Conservation (phyloP, 2,113 vertebrate genomes). For the Chunga burmeisteri region DNA sequence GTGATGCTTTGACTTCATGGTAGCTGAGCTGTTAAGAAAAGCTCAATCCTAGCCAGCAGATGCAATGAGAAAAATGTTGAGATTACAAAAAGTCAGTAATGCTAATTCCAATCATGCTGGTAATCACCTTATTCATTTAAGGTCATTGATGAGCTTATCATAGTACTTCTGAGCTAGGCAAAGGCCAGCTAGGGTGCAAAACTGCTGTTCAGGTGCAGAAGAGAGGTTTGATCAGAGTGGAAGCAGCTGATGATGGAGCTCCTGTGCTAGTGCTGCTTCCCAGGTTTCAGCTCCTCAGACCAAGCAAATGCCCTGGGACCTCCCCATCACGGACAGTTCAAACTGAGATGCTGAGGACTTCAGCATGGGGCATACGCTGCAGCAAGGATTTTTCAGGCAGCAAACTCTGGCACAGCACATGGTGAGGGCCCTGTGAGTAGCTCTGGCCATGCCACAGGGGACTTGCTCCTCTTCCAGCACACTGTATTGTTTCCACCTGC, state of each 20-base stretch:
- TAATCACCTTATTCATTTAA: neutral
- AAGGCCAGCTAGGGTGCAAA: neutral
- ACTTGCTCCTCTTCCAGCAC: neutral
- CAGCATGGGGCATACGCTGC: fast-evolving
- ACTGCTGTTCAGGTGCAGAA: neutral
- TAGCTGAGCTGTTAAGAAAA: neutral
- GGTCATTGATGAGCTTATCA: neutral
- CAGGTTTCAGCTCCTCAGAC: neutral
- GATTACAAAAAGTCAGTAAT: neutral
- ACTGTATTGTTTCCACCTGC: neutral
- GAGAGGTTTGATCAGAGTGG: neutral
- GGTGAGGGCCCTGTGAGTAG: neutral
- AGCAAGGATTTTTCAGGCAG: neutral
- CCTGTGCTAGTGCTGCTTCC: neutral
- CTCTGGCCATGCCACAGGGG: neutral
- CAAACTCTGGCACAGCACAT: fast-evolving
- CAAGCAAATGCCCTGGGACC: neutral
- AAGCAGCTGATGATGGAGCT: neutral
- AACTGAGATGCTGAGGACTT: neutral
- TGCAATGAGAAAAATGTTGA: neutral
- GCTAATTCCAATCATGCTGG: neutral
- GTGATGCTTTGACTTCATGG: neutral
- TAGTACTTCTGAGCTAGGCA: neutral
- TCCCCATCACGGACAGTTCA: fast-evolving
- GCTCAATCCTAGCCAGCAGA: neutral